Evolutionary conservation across 2,797 vertebrate species (phyloP), one percentile per base, ranked within the genome.

Genomic region (Champsocephalus gunnari): DNA sequence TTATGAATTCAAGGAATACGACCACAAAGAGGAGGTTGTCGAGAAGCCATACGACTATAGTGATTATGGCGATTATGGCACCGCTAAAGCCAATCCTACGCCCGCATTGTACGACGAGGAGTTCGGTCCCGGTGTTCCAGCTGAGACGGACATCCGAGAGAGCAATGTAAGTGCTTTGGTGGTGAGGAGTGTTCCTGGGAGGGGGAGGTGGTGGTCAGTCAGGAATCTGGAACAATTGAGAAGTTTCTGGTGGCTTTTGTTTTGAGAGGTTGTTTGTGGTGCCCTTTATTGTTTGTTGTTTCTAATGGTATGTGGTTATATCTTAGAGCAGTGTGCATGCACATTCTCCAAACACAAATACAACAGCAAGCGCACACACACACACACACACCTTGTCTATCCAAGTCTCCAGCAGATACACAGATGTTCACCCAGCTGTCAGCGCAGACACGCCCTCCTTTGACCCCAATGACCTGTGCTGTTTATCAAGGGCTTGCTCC

Each of bases 81-180:
- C 79, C 16, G 75, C 80, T 9, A 96, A 96, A 82, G 88, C 95
- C 71, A 97, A 96, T 75, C 93, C 96, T 49, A 96, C 96, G 48
- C 84, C 87, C 71, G 86, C 93, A 43, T 76, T 91, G 72, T 89
- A 93, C 0, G 95, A 96, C 79, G 97, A 97, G 57, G 97, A 98
- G 71, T 95, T 99, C 90, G 98, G 97, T 75, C 96, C 96, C 32
- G 98, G 97, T 73, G 96, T 97, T 70, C 96, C 98, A 47, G 98
- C 98, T 49, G 96, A 98, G 94, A 98, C 95, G 0, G 95, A 97
- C 94, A 85, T 97, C 92, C 96, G 94, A 83, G 97, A 98, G 91
- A 96, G 96, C 71, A 96, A 92, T 12, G 97, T 99, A 96, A 98
- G 98, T 97, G 64, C 9, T 56, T 47, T 5, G 44, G 48, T n/a